These are phyloP conservation scores for Dione vanillae DNA, from an alignment of 2,888 invertebrate genomes.

Conservation along the genomic window DNA sequence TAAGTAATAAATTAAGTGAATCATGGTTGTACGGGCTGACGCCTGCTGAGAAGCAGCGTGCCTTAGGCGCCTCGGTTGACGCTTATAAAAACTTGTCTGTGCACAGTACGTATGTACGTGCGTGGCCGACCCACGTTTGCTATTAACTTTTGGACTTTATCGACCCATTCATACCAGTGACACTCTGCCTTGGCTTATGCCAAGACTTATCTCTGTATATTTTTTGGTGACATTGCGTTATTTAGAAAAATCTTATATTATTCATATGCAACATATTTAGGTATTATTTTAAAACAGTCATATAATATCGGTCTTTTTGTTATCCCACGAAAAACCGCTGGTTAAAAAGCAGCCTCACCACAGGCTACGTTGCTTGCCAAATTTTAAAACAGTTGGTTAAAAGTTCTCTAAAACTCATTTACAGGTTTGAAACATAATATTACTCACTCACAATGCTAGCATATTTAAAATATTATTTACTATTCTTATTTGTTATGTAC, in stretches of 20 bases:
- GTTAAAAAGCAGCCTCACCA: not conserved
- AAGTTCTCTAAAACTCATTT: not conserved
- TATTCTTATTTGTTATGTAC: too few relatives aligned
- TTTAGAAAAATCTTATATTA: too few relatives aligned
- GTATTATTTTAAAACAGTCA: not conserved
- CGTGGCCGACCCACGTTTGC: conserved; percentile 67
- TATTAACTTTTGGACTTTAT: conserved; percentile 76
- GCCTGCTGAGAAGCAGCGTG: conserved; percentile 69
- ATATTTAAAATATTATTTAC: not conserved
- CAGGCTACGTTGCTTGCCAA: not conserved
- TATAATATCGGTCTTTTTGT: not conserved
- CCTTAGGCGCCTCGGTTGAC: conserved; percentile 74
- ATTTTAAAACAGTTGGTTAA: not conserved
- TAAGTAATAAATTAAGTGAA: conserved; percentile 72
- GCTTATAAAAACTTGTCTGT: conserved; percentile 64
- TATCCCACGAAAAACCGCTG: not conserved
- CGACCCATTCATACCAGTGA: conserved; percentile 72
- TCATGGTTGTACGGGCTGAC: conserved; percentile 57
- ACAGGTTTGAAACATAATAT: not conserved
- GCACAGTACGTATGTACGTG: conserved; percentile 47
- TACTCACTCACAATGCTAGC: not conserved
- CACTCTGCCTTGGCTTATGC: conserved; percentile 65
- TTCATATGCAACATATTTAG: too few relatives aligned
- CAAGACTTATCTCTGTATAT: conserved; percentile 55
- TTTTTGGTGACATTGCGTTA: conserved; percentile 36